A percentile compares a stretch with the other conserved stretches of the same genome.
Conservation (phyloP, 2,888 invertebrate species). For the Pandemis heparana region DNA sequence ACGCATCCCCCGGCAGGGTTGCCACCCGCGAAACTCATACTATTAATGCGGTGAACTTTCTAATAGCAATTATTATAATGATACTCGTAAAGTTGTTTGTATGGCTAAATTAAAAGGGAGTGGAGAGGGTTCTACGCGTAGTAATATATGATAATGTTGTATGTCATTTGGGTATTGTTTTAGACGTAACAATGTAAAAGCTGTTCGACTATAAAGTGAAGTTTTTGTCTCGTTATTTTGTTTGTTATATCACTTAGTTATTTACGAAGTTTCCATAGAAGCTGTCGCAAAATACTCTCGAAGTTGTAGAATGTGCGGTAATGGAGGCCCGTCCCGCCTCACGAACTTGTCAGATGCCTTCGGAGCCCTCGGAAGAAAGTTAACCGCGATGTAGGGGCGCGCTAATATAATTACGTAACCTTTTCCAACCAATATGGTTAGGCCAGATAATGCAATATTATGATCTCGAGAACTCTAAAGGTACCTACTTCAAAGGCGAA, state of each 20-base stretch:
- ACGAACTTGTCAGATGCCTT: conserved; percentile 41
- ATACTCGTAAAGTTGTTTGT: conserved; percentile 34
- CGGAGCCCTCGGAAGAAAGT: conserved; percentile 41
- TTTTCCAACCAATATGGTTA: conserved; percentile 41
- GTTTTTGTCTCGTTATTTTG: conserved; percentile 8
- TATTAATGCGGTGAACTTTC: conserved; percentile 31
- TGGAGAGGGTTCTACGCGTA: conserved; percentile 14
- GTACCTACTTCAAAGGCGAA: conserved; percentile 34
- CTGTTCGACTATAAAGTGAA: not conserved
- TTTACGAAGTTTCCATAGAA: conserved; percentile 40
- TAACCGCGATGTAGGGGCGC: conserved; percentile 39
- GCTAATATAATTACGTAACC: conserved; percentile 43
- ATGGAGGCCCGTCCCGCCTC: conserved; percentile 35
- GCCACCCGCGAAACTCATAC: conserved; percentile 45
- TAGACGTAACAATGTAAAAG: not conserved
- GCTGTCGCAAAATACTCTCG: conserved; percentile 38
- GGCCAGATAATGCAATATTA: conserved; percentile 39
- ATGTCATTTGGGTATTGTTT: not conserved
- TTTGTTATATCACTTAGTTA: conserved; percentile 34
- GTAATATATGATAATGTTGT: not conserved
- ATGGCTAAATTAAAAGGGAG: conserved; percentile 24
- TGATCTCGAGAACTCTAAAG: conserved; percentile 39
- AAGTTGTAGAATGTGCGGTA: conserved; percentile 43
- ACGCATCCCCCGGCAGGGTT: conserved; percentile 54
- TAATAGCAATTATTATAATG: conserved; percentile 41